Conservation (phyloP, 2,797 vertebrate species). For the Pseudomugil tenellus region DNA sequence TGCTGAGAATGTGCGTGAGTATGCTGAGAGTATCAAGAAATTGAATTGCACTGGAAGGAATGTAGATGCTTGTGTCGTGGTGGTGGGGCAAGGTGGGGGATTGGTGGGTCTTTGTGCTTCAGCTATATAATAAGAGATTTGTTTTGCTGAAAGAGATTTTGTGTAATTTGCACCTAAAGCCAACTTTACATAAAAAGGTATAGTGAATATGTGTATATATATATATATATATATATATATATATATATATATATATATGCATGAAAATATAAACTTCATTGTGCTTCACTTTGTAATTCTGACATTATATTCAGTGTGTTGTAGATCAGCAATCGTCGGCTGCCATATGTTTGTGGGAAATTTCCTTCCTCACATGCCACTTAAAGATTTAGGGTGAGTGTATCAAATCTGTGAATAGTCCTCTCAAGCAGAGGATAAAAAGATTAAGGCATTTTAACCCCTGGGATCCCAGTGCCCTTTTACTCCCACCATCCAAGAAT, state of each 20-base stretch:
- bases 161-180: not conserved
- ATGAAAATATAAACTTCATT: slow-evolving; percentile 1
- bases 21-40: slow-evolving; percentile 53
- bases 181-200: slow-evolving; percentile 9
- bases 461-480: slow-evolving; percentile 60
- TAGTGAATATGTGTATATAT: no score
- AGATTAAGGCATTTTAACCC: slow-evolving; percentile 83
- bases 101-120: not conserved
- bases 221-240: no score
- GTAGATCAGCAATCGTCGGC: slow-evolving; percentile 30
- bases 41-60: slow-evolving; percentile 44
- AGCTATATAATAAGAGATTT: slow-evolving; percentile 3
- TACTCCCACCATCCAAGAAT: slow-evolving; percentile 67
- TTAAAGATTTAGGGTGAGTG: slow-evolving; percentile 77
- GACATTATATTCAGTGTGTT: slow-evolving; percentile 25
- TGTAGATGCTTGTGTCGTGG: slow-evolving; percentile 25
- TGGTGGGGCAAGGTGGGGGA: not conserved
- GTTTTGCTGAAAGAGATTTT: slow-evolving; percentile 17
- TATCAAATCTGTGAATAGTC: slow-evolving; percentile 80
- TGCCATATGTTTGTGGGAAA: slow-evolving; percentile 53
- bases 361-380: slow-evolving; percentile 60
- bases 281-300: slow-evolving; percentile 26
- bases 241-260: no score
- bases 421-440: slow-evolving; percentile 76
- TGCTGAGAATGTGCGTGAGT: slow-evolving; percentile 63